Percentiles rank a stretch among this genome's conserved stretches.
Conservation (phyloP, 1,140 invertebrate species). For the Brachionus rubens region DNA sequence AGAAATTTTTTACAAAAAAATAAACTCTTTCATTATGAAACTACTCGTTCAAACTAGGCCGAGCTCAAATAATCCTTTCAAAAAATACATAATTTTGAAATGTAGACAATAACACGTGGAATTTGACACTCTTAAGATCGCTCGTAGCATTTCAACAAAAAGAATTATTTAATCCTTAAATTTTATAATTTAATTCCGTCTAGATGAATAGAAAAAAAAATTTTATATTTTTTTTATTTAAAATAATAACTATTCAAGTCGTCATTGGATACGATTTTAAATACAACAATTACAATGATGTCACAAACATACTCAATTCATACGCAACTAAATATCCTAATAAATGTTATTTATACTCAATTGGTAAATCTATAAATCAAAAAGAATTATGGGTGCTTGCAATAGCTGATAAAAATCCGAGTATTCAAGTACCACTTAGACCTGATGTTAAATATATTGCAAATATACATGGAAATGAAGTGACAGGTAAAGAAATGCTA, state of each 20-base stretch:
- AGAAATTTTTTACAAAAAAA: too few relatives aligned
- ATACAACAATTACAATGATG: conserved; percentile 20
- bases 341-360: conserved; percentile 77
- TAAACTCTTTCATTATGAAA: too few relatives aligned
- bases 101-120: too few relatives aligned
- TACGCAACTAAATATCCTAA: conserved; percentile 66
- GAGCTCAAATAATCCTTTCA: too few relatives aligned
- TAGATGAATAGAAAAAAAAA: too few relatives aligned
- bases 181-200: too few relatives aligned
- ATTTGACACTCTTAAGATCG: too few relatives aligned
- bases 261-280: neutral
- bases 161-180: too few relatives aligned
- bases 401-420: neutral
- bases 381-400: conserved; percentile 37
- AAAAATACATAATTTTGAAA: too few relatives aligned
- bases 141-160: too few relatives aligned
- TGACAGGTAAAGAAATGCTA: conserved; percentile 75
- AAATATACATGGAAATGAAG: conserved; percentile 90
- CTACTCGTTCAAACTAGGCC: too few relatives aligned
- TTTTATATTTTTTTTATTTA: too few relatives aligned
- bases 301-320: neutral
- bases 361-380: conserved; percentile 76
- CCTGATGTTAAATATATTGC: conserved; percentile 83
- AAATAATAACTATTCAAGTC: neutral
- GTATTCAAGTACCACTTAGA: conserved; percentile 13